A percentile compares a stretch with the other conserved stretches of the same genome.
phyloP scores from a whole-genome alignment of 1,140 invertebrate species.

The Megalonaias nervosa region DNA sequence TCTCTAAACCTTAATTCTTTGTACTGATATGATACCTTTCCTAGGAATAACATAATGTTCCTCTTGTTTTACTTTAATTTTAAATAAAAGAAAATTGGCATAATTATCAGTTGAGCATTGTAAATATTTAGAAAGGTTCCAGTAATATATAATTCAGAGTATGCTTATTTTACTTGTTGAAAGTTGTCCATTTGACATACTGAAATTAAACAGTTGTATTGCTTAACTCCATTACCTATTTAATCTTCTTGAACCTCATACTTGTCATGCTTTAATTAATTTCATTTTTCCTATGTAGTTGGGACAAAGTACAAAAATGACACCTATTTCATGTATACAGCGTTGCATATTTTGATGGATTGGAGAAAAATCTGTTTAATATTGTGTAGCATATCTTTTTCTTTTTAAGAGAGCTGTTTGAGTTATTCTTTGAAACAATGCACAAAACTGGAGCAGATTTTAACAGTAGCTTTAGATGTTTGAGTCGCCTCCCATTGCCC shows the following conservation, averaged over 20 bases:
- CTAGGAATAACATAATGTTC: no score
- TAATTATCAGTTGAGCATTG: no score
- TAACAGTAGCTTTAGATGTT: constrained; percentile 77
- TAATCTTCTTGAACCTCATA: neutral
- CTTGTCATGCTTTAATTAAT: neutral
- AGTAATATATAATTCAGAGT: no score
- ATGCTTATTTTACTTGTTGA: no score
- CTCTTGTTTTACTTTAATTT: no score
- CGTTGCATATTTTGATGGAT: neutral
- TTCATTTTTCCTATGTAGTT: neutral
- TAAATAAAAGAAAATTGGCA: no score
- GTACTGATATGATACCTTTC: no score
- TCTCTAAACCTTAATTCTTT: no score
- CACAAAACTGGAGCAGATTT: constrained; percentile 78
- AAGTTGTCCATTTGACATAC: no score
- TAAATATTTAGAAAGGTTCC: no score
- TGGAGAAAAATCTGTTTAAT: constrained; percentile 5
- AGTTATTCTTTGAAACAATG: constrained; percentile 77
- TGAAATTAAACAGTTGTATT: no score
- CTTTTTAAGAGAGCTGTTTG: constrained; percentile 72
- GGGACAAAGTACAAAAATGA: neutral
- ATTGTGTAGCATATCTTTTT: neutral
- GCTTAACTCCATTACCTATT: no score
- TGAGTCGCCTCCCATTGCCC: constrained; percentile 73
- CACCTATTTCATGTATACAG: neutral